These are phyloP conservation scores for Rhineura floridana DNA, from an alignment of 2,113 vertebrate species.

Conservation along the genomic window DNA sequence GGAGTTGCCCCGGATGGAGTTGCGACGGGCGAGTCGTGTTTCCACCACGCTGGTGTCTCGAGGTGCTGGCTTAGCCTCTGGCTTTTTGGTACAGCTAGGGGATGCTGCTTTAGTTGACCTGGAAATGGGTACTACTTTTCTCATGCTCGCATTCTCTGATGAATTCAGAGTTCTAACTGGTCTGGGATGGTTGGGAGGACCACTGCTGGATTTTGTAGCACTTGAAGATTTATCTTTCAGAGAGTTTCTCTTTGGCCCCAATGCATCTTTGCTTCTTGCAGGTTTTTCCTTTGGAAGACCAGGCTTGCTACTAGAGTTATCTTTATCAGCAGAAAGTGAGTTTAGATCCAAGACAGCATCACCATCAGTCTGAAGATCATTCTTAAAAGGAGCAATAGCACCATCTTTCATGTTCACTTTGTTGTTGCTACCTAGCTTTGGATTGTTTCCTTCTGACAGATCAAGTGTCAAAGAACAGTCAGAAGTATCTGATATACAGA, in stretches of 20 bases:
- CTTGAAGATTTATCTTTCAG: constrained; percentile 65
- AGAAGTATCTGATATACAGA: constrained; percentile 81
- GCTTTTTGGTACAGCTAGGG: constrained; percentile 67
- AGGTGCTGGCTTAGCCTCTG: constrained; percentile 64
- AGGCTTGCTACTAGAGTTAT: constrained; percentile 62
- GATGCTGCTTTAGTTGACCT: constrained; percentile 71
- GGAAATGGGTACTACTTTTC: constrained; percentile 91
- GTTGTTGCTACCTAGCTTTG: constrained; percentile 60
- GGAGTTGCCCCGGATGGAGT: constrained; percentile 76
- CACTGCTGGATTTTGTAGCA: constrained; percentile 51
- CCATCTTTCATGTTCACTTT: constrained; percentile 45
- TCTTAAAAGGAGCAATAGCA: constrained; percentile 41
- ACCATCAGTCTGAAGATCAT: constrained; percentile 48
- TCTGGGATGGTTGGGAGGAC: constrained; percentile 63
- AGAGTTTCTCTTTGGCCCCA: constrained; percentile 70
- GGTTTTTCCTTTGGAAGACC: constrained; percentile 61
- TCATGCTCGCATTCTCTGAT: constrained; percentile 87
- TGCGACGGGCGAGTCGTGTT: constrained; percentile 72
- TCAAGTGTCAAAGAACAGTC: constrained; percentile 90
- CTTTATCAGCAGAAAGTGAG: constrained; percentile 52
- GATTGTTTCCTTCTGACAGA: constrained; percentile 82
- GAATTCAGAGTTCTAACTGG: constrained; percentile 79
- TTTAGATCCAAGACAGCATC: constrained; percentile 74
- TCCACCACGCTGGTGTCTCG: constrained; percentile 67
- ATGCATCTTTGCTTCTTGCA: constrained; percentile 70